A percentile compares a stretch with the other conserved stretches of the same genome.
phyloP scores from a whole-genome alignment of 2,888 invertebrate species.

The Anticlea derivata region DNA sequence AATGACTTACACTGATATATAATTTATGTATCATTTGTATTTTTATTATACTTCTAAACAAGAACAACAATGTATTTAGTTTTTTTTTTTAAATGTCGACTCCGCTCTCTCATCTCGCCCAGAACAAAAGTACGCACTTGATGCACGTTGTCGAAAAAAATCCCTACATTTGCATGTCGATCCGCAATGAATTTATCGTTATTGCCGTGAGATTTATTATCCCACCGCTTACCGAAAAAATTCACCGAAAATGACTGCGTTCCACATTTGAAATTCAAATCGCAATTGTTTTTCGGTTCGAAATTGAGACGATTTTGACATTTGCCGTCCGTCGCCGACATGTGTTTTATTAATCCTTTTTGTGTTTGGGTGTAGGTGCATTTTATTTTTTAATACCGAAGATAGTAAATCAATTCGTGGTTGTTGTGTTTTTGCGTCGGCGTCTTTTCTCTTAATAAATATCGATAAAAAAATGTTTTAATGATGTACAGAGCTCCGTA shows the following conservation, averaged over 20 bases:
- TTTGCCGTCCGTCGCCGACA: slow-evolving; percentile 65
- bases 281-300: slow-evolving; percentile 73
- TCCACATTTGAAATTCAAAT: slow-evolving; percentile 79
- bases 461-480: slow-evolving; percentile 67
- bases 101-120: slow-evolving; percentile 48
- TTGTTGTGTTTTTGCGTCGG: slow-evolving; percentile 49
- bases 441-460: slow-evolving; percentile 41
- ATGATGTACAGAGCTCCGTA: slow-evolving; percentile 55
- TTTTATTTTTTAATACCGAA: slow-evolving; percentile 48
- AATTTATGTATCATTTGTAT: too few species aligned
- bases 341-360: slow-evolving; percentile 56
- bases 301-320: slow-evolving; percentile 83
- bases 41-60: too few species aligned
- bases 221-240: slow-evolving; percentile 73
- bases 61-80: too few species aligned
- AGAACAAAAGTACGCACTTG: slow-evolving; percentile 64
- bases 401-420: slow-evolving; percentile 71
- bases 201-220: slow-evolving; percentile 80
- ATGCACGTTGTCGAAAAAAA: slow-evolving; percentile 73
- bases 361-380: slow-evolving; percentile 45
- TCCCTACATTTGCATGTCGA: slow-evolving; percentile 81
- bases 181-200: slow-evolving; percentile 83
- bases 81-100: slow-evolving; percentile 24
- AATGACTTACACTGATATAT: too few species aligned
- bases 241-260: slow-evolving; percentile 72